A percentile compares a stretch with the other conserved stretches of the same genome.
phyloP scores from a whole-genome alignment of 1,140 invertebrate species.

The Nomia melanderi region DNA sequence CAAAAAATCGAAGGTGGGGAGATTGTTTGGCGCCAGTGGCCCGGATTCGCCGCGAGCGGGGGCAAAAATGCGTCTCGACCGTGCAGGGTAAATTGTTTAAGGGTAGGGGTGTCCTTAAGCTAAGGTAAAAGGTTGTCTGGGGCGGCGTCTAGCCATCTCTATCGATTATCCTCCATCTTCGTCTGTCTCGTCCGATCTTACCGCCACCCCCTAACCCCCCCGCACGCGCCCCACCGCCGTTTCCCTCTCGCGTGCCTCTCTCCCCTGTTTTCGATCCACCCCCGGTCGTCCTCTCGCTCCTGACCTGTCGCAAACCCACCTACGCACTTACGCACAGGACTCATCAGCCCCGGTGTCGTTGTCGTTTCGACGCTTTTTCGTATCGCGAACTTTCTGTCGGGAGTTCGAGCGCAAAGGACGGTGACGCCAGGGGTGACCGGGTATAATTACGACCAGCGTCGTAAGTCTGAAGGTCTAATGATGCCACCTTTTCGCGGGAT shows the following conservation, averaged over 20 bases:
- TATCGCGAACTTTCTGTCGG: too few relatives aligned
- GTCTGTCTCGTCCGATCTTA: conserved; percentile 67
- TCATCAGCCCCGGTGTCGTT: background rate
- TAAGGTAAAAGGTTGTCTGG: conserved; percentile 80
- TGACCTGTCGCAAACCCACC: conserved; percentile 78
- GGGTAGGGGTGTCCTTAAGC: conserved; percentile 76
- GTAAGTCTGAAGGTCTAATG: background rate
- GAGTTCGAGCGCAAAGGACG: background rate
- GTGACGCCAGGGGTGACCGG: too few relatives aligned
- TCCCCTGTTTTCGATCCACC: conserved; percentile 43
- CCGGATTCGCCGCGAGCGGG: conserved; percentile 12
- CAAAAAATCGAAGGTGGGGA: background rate
- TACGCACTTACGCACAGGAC: conserved; percentile 71
- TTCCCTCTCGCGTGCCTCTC: conserved; percentile 28
- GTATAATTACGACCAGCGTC: background rate
- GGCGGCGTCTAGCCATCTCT: conserved; percentile 81
- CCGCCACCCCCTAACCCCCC: conserved; percentile 49
- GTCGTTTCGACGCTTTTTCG: background rate
- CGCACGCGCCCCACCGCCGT: conserved; percentile 31
- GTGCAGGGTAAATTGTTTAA: conserved; percentile 74
- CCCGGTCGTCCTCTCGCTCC: conserved; percentile 61
- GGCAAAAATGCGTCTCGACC: conserved; percentile 45
- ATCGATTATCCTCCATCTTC: conserved; percentile 79
- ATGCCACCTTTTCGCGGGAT: too few relatives aligned
- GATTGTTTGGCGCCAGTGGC: background rate